These are phyloP conservation scores for Temnothorax ravouxi DNA, from an alignment of 2,888 invertebrate species.

Conservation along the genomic window DNA sequence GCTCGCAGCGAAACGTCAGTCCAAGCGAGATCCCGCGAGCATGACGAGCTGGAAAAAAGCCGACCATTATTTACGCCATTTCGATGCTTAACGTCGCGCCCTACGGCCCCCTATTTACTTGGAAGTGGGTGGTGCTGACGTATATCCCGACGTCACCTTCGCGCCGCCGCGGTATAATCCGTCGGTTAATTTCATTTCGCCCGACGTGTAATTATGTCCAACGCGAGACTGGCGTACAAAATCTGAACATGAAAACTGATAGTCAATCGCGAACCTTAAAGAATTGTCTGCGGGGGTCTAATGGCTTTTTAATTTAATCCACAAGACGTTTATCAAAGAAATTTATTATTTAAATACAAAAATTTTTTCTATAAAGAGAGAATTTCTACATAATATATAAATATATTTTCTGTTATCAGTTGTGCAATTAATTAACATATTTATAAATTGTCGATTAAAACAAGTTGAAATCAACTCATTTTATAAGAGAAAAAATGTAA, in stretches of 20 bases:
- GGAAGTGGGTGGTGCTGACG: slow-evolving; percentile 67
- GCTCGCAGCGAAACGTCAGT: slow-evolving; percentile 65
- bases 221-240: slow-evolving; percentile 30
- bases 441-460: not conserved
- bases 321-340: not conserved
- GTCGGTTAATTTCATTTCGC: slow-evolving; percentile 61
- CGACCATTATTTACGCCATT: slow-evolving; percentile 71
- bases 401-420: not conserved
- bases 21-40: slow-evolving; percentile 48
- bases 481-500: not conserved
- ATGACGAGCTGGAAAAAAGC: slow-evolving; percentile 64
- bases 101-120: slow-evolving; percentile 53
- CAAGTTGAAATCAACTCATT: not conserved
- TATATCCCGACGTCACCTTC: slow-evolving; percentile 52
- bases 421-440: not conserved
- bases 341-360: slow-evolving; percentile 10
- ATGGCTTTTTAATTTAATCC: slow-evolving; percentile 42
- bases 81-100: slow-evolving; percentile 61
- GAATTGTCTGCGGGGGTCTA: slow-evolving; percentile 16
- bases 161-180: slow-evolving; percentile 38
- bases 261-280: slow-evolving; percentile 37
- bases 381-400: not conserved
- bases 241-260: slow-evolving; percentile 42
- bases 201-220: slow-evolving; percentile 65
- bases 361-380: not conserved